Base-by-base conservation (phyloP, 2,888 invertebrate genomes). In the Cactoblastis cactorum region DNA sequence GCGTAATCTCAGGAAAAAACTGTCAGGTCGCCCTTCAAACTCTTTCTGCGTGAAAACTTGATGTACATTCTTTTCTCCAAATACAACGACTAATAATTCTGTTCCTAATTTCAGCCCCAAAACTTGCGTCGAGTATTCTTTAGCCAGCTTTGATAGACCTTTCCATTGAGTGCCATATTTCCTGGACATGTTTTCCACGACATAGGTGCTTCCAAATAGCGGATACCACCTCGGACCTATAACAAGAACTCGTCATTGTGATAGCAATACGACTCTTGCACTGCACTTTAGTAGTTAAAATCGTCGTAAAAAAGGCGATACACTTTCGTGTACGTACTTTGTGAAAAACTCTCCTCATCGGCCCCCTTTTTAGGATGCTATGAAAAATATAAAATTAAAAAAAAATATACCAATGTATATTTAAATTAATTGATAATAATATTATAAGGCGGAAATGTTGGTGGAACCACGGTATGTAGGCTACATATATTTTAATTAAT, bases 1-100 rank as follows among this genome's bases (percentile, higher is more conserved):
- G 51, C 95, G 86, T 52, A 94, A 74, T 56, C 91, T 86, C 60
- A 93, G 91, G 67, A 94, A 93, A 68, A 94, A 95, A 22, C 92
- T 94, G 59, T 93, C 91, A 0, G 95, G 95, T 52, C 95, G 86
- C 0, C 93, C 94, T 64, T 93, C 93, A 60, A 94, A 94, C 53
- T 93, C 93, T 14, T 92, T 92, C 8, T 90, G 85, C 0, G 86
- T 85, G 38, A 94, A 87, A 4, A 92, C 91, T 67, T 93, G 91
- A 38, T 90, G 91, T 2, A 93, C 90, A 45, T 93, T 91, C 50
- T 92, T 90, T 35, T 91, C 81, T 0, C 93, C 92, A 18, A 91
- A 92, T 0, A 94, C 91, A 0, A 93, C 82, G 0, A 95, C 91
- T 0, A 94, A 74, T 28, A 90, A 75, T 59, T 93, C 92, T 15